phyloP scores from a whole-genome alignment of 1,140 invertebrate genomes.

The Drosophila nebulosa region DNA sequence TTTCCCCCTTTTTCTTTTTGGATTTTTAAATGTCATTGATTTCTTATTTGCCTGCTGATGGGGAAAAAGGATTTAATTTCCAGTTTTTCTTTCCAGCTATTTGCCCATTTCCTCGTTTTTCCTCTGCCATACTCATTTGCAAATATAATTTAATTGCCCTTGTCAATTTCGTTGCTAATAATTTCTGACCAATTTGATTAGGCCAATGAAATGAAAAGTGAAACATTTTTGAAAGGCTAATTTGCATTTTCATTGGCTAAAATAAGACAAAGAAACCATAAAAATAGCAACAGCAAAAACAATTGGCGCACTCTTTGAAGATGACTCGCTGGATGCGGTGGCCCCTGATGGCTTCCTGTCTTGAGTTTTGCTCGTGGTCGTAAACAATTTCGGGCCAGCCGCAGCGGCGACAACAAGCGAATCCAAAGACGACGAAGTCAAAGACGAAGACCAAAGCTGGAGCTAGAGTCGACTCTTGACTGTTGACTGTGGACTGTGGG shows the following conservation, averaged over 20 bases:
- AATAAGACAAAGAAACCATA: conserved; percentile 26
- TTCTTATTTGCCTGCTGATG: background rate
- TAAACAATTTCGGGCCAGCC: conserved; percentile 60
- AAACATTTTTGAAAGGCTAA: conserved; percentile 21
- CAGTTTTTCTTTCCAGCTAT: background rate
- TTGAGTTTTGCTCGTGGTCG: conserved; percentile 37
- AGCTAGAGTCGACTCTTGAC: conserved; percentile 14
- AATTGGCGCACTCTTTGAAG: conserved; percentile 33
- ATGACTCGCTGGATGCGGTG: conserved; percentile 14
- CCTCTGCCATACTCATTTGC: background rate
- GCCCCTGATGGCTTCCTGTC: conserved; percentile 53
- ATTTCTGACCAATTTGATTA: conserved; percentile 38
- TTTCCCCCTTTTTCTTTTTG: no score
- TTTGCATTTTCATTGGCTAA: conserved; percentile 42
- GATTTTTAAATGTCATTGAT: background rate
- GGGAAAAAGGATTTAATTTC: background rate
- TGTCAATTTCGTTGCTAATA: conserved; percentile 37
- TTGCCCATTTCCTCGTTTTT: background rate
- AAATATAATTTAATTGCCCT: conserved; percentile 30
- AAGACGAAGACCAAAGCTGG: background rate
- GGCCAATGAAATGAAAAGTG: conserved; percentile 19
- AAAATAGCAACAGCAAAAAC: conserved; percentile 23
- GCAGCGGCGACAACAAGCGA: conserved; percentile 39
- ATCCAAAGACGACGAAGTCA: background rate
- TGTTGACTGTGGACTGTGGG: conserved; percentile 47